phyloP scores from a whole-genome alignment of 2,888 invertebrate genomes.

The Amaurobius ferox region DNA sequence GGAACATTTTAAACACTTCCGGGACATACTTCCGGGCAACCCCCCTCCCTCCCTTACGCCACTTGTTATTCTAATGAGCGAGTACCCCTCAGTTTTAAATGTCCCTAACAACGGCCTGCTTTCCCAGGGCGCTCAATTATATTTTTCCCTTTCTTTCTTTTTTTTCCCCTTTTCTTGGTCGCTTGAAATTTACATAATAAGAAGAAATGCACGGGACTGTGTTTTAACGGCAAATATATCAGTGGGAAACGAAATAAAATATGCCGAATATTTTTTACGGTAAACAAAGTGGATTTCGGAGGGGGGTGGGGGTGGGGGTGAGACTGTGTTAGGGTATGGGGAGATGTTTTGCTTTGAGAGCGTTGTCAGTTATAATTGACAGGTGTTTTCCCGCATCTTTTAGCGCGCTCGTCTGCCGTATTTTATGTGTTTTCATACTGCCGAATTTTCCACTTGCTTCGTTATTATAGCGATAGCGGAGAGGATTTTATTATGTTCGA shows the following conservation, averaged over 20 bases:
- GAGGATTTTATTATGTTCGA: too few relatives aligned
- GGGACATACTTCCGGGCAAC: slow-evolving; percentile 14
- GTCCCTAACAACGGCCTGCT: slow-evolving; percentile 62
- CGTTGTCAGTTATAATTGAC: slow-evolving; percentile 69
- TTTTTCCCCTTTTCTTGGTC: background rate
- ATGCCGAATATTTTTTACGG: slow-evolving; percentile 25
- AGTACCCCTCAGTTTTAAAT: slow-evolving; percentile 60
- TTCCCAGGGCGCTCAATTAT: slow-evolving; percentile 58
- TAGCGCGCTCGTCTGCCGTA: too few relatives aligned
- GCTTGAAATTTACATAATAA: slow-evolving; percentile 65
- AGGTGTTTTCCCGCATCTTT: slow-evolving; percentile 33
- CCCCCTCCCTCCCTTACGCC: slow-evolving; percentile 13
- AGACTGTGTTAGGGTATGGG: too few relatives aligned
- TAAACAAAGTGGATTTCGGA: slow-evolving; percentile 51
- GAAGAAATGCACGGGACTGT: slow-evolving; percentile 40
- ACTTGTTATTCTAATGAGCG: slow-evolving; percentile 71
- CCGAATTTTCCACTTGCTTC: too few relatives aligned
- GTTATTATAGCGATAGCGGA: too few relatives aligned
- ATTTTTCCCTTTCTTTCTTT: slow-evolving; percentile 44
- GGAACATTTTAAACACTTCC: slow-evolving; percentile 2
- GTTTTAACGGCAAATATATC: slow-evolving; percentile 69
- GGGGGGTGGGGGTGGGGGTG: background rate
- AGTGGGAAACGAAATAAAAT: slow-evolving; percentile 55
- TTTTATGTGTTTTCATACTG: too few relatives aligned
- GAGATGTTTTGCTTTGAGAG: slow-evolving; percentile 20